Conservation (phyloP, 2,113 vertebrate species). For the Sander lucioperca region DNA sequence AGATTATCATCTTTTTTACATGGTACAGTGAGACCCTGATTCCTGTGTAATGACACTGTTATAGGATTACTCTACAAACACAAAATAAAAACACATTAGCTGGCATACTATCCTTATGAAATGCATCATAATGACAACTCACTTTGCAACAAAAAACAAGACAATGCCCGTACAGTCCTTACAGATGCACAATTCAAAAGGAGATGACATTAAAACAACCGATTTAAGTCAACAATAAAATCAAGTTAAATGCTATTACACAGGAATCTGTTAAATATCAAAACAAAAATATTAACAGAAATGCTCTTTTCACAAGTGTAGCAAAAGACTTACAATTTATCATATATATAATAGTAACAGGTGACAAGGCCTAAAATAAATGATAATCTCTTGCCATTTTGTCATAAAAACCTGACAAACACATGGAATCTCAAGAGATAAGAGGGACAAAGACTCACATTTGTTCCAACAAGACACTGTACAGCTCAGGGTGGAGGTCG, state of each 20-base stretch:
- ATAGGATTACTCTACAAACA: constrained; percentile 66
- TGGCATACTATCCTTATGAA: constrained; percentile 56
- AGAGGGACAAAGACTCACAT: constrained; percentile 76
- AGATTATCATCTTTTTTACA: constrained; percentile 62
- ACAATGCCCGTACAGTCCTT: constrained; percentile 74
- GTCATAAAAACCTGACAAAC: constrained; percentile 77
- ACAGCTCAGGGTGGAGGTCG: constrained; percentile 55
- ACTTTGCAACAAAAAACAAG: constrained; percentile 58
- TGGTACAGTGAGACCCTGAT: constrained; percentile 74
- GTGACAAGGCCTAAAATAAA: constrained; percentile 76
- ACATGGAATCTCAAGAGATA: constrained; percentile 64
- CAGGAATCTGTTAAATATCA: constrained; percentile 84
- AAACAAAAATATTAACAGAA: constrained; percentile 79
- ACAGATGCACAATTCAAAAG: constrained; percentile 54
- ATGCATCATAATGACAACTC: constrained; percentile 45
- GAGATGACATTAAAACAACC: constrained; percentile 30
- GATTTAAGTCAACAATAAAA: constrained; percentile 52
- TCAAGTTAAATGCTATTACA: constrained; percentile 79
- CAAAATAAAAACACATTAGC: constrained; percentile 68
- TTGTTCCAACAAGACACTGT: constrained; percentile 78
- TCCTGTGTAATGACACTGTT: constrained; percentile 79
- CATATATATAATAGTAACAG: constrained; percentile 69
- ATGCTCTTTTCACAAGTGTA: constrained; percentile 80
- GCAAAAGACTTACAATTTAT: constrained; percentile 78
- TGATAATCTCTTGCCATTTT: constrained; percentile 60